Percentiles rank a stretch among this genome's conserved stretches.
These are phyloP conservation scores for Microctenopoma steveboyesi DNA, from an alignment of 2,797 vertebrate species.

Conservation along the genomic window DNA sequence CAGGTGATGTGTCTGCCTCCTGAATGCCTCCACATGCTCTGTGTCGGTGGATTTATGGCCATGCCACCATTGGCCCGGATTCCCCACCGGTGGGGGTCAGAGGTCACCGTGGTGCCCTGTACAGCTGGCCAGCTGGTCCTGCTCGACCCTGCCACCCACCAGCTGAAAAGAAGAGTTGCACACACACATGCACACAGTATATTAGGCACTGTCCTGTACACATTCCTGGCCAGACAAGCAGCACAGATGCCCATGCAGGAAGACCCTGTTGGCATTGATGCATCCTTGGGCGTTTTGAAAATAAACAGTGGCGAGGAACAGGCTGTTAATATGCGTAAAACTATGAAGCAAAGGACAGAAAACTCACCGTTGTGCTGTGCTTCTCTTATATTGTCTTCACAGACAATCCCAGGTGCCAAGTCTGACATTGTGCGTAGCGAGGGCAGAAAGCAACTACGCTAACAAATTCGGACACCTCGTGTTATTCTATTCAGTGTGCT, in stretches of 20 bases:
- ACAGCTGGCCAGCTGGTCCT: slow-evolving; percentile 75
- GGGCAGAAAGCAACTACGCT: too few species aligned
- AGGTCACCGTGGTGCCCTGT: slow-evolving; percentile 71
- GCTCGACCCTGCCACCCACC: slow-evolving; percentile 63
- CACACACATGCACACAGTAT: slow-evolving; percentile 18
- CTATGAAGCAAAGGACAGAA: neutral
- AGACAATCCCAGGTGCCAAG: neutral
- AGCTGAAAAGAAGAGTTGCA: slow-evolving; percentile 45
- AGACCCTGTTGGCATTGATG: slow-evolving; percentile 51
- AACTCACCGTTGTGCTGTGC: neutral
- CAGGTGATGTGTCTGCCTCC: slow-evolving; percentile 78
- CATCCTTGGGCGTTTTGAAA: slow-evolving; percentile 49
- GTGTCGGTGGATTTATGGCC: slow-evolving; percentile 81
- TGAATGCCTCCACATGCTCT: slow-evolving; percentile 81
- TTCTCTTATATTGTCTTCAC: neutral
- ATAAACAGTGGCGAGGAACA: slow-evolving; percentile 9
- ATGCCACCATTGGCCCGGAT: slow-evolving; percentile 69
- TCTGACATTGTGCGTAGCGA: neutral
- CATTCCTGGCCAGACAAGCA: slow-evolving; percentile 43
- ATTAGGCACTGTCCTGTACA: slow-evolving; percentile 28
- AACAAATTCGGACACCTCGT: too few species aligned
- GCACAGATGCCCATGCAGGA: slow-evolving; percentile 58
- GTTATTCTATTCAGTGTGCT: too few species aligned
- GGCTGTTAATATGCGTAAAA: slow-evolving; percentile 14
- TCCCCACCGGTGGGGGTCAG: slow-evolving; percentile 68